Evolutionary conservation across 2,113 vertebrate genomes (phyloP), one percentile per base, ranked within the genome.

Genomic region (Tor tambroides): DNA sequence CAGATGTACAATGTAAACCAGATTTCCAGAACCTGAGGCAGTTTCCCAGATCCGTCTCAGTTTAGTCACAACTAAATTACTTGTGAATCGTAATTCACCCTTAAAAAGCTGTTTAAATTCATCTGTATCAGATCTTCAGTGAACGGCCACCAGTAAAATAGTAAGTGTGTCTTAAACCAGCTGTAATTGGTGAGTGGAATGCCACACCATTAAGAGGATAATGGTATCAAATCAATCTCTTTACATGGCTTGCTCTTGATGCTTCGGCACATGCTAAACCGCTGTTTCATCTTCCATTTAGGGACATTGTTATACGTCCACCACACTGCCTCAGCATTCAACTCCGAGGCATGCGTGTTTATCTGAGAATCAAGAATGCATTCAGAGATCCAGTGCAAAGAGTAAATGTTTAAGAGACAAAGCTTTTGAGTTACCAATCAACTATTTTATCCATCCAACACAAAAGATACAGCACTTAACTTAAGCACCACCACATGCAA

Each of bases 381-480:
- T 8, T 71, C 65, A n/a, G 43, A 72, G 65, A 19, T 79, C 35
- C 23, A 63, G 35, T 15, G 30, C 15, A 26, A 67, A 49, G 15
- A 0, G 5, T 67, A 51, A 69, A 65, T 69, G 65, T 74, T 74
- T 69, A 87, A 81, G 69, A 79, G 12, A 46, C 43, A 67, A 80
- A 59, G 43, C 65, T 67, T 49, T 51, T 30, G 54, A 86, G 81
- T 80, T 59, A 72, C 67, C 78, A 80, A 79, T 75, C 21, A 86
- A 32, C 21, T 63, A 76, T 12, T 72, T 59, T 38, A 49, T 30
- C 28, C 35, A 84, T 86, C 23, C 7, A 63, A 51, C 61, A 79
- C 74, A 69, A 77, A 86, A 21, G 1, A 6, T n/a, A 80, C 35
- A 86, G 12, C 79, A 84, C 65, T 80, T 78, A 41, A 23, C 8